phyloP scores from a whole-genome alignment of 2,113 vertebrate species.

The Gracilinanus agilis region DNA sequence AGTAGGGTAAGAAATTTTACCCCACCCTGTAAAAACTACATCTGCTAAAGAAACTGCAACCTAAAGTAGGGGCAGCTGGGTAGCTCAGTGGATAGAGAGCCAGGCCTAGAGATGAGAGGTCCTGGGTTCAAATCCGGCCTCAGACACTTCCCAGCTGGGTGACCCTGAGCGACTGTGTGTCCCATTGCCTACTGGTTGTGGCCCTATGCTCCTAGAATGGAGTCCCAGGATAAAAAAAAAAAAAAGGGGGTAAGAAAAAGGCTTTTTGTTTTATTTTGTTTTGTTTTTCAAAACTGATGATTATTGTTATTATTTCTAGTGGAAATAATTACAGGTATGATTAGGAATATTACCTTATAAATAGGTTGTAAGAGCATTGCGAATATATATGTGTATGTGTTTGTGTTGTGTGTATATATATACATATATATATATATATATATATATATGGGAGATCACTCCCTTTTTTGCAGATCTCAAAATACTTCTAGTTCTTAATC shows the following conservation, averaged over 20 bases:
- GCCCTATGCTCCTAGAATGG: too few relatives aligned
- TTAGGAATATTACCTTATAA: not conserved
- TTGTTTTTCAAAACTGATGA: not conserved
- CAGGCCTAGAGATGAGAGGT: too few relatives aligned
- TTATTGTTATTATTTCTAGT: not conserved
- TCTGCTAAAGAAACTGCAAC: too few relatives aligned
- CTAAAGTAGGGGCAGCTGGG: too few relatives aligned
- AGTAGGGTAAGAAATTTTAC: conserved; percentile 30
- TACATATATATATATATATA: too few relatives aligned
- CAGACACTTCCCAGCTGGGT: too few relatives aligned
- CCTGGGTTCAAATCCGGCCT: too few relatives aligned
- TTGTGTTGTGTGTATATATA: not conserved
- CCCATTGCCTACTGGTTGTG: too few relatives aligned
- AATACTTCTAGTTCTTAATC: not conserved
- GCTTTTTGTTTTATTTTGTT: conserved; percentile 67
- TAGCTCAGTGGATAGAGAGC: too few relatives aligned
- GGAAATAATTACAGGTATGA: not conserved
- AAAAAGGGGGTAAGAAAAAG: conserved; percentile 56
- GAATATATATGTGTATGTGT: not conserved
- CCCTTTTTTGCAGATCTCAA: not conserved
- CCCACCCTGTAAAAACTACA: too few relatives aligned
- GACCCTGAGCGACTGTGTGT: too few relatives aligned
- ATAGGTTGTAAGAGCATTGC: not conserved
- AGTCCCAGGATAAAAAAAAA: too few relatives aligned
- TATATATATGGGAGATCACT: not conserved